Evolutionary conservation across 2,113 vertebrate species (phyloP).

Genomic region (Pyrgilauda ruficollis): DNA sequence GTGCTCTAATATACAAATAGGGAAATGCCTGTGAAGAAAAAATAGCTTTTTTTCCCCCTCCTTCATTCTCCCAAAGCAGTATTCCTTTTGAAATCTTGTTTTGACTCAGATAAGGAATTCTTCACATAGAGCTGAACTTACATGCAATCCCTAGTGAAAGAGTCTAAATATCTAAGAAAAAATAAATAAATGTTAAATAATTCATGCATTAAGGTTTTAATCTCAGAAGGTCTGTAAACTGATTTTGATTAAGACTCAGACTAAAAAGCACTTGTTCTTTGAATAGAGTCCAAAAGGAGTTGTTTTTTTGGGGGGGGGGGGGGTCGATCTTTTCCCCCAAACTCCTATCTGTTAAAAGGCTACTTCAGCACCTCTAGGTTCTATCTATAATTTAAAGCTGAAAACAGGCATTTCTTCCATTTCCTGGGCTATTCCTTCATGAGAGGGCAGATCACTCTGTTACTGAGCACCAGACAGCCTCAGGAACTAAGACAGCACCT

Average conservation of each 20-base stretch:
- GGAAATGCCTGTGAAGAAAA: not conserved
- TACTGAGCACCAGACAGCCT: not conserved
- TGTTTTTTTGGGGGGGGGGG: fast-evolving
- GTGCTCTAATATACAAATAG: not conserved
- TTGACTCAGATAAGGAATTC: slow-evolving; percentile 20
- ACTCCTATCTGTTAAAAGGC: not conserved
- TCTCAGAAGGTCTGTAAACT: not conserved
- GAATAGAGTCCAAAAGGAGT: not conserved
- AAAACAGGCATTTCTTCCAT: not conserved
- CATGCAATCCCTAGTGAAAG: not conserved
- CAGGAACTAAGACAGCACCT: not conserved
- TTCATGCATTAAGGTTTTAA: not conserved
- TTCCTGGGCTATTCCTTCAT: not conserved
- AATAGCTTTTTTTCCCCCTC: not conserved
- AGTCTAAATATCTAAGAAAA: not conserved
- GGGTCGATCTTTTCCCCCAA: not conserved
- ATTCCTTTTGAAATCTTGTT: slow-evolving; percentile 27
- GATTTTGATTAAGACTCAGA: not conserved
- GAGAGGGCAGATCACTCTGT: not conserved
- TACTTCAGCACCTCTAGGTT: not conserved
- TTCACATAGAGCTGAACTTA: not conserved
- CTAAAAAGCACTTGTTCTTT: not conserved
- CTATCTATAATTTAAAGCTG: not conserved
- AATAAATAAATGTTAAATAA: not conserved
- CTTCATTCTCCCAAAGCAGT: not conserved